Evolutionary conservation across 1,140 invertebrate species (phyloP), one percentile per base, ranked within the genome.

Genomic region (Neodiprion fabricii): DNA sequence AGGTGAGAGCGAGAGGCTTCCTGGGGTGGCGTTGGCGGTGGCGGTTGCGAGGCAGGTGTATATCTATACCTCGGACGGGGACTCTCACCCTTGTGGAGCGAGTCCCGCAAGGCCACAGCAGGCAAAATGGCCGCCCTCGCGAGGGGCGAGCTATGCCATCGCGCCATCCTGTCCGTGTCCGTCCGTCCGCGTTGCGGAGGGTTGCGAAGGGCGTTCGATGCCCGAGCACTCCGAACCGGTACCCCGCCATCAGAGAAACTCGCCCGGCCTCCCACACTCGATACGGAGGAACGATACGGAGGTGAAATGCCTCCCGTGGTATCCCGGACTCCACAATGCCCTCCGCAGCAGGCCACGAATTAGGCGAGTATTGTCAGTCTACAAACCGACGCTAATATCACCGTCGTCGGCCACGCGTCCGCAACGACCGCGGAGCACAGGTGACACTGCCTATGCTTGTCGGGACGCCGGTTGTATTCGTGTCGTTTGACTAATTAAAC

Each of bases 11-110:
- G 53, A 61, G 53, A 17, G 11, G 11, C n/a, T 17, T 17, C 81
- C 82, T 74, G 69, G 84, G 83, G 78, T 83, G n/a, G 53, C 53
- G 85, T 85, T 86, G 86, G 84, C 86, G 85, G 86, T 85, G 81
- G 80, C 85, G 81, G 81, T 81, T 84, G 79, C 79, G 83, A 80
- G 80, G 76, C 79, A 85, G 84, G 85, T 85, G 83, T 80, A 81
- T 84, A 81, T 84, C 82, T 81, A 79, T 76, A 79, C 76, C 71
- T 78, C 80, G 78, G 81, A 79, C 78, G 78, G 79, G 82, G 79
- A 80, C 81, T 81, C 79, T 88, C 83, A 78, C 84, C 83, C 84
- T 85, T 83, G 78, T 82, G 69, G 50, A 10, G 65, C 10, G 68
- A 74, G 78, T 73, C 72, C 67, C 53, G 53, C 53, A 61, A 74